A percentile compares a stretch with the other conserved stretches of the same genome.
These are phyloP conservation scores for Mustela lutreola DNA, from an alignment of 2,113 vertebrate genomes.

Conservation along the genomic window DNA sequence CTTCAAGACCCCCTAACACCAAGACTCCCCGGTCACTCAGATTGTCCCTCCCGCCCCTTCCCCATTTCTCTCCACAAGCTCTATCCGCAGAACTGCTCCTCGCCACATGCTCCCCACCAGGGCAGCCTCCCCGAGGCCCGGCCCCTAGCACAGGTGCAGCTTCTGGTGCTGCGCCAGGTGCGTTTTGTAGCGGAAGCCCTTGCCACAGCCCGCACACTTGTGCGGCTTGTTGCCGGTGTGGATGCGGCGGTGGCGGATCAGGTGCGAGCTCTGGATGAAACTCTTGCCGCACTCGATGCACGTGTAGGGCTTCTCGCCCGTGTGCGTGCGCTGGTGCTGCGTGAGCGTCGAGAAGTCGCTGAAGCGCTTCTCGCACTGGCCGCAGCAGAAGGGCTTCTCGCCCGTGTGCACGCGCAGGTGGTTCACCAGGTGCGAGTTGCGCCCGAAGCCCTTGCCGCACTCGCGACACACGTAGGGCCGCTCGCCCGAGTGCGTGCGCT, in stretches of 20 bases:
- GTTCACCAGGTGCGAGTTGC: slow-evolving; percentile 82
- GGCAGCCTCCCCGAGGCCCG: rapidly evolving
- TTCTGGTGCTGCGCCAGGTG: slow-evolving; percentile 76
- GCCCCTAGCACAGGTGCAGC: slow-evolving; percentile 73
- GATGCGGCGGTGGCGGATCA: slow-evolving; percentile 78
- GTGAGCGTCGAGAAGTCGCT: slow-evolving; percentile 75
- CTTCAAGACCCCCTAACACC: background rate
- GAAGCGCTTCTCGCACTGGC: slow-evolving; percentile 81
- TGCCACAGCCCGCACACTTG: slow-evolving; percentile 72
- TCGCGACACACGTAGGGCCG: slow-evolving; percentile 78
- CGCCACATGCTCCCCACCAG: background rate
- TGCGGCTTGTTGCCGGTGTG: slow-evolving; percentile 80
- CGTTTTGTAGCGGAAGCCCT: slow-evolving; percentile 81
- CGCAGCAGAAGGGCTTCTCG: slow-evolving; percentile 79
- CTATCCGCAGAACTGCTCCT: background rate
- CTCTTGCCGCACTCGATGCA: slow-evolving; percentile 80
- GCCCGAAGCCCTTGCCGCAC: slow-evolving; percentile 81
- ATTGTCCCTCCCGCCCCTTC: background rate
- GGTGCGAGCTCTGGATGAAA: slow-evolving; percentile 80
- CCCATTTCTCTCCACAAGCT: background rate
- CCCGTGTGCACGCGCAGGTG: slow-evolving; percentile 81
- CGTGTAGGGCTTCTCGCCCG: slow-evolving; percentile 79
- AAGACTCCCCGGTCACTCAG: background rate
- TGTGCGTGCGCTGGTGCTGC: slow-evolving; percentile 82
- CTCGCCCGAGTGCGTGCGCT: slow-evolving; percentile 80